Conservation (phyloP, 2,113 vertebrate genomes). For the Noctilio leporinus region DNA sequence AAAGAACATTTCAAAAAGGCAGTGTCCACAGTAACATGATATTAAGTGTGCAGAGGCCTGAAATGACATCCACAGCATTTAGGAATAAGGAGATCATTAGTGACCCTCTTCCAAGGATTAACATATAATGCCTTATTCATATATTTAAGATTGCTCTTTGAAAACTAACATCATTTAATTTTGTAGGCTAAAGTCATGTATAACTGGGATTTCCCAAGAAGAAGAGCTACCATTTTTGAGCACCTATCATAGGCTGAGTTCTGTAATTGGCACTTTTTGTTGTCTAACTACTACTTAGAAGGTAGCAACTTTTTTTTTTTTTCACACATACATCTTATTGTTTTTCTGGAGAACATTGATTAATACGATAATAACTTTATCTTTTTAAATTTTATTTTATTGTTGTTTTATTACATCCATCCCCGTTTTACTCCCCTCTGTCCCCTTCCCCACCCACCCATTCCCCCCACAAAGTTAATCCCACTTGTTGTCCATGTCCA, state of each 20-base stretch:
- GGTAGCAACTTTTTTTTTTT: not conserved
- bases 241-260: not conserved
- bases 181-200: not conserved
- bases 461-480: too few species aligned
- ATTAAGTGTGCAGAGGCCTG: not conserved
- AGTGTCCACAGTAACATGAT: not conserved
- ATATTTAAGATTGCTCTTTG: not conserved
- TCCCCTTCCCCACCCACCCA: too few species aligned
- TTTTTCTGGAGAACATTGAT: too few species aligned
- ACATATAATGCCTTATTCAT: not conserved
- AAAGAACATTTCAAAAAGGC: not conserved
- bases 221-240: not conserved
- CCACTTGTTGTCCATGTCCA: too few species aligned
- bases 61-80: not conserved
- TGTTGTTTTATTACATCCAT: too few species aligned
- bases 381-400: too few species aligned
- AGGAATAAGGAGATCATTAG: not conserved
- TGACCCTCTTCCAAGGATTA: not conserved
- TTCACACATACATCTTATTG: too few species aligned
- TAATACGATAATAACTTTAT: too few species aligned
- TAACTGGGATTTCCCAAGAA: constrained; percentile 7
- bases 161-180: not conserved
- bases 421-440: too few species aligned
- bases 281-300: not conserved
- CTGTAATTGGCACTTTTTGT: not conserved